Base-by-base conservation (phyloP, 2,797 vertebrate species). In the Phrynocephalus forsythii region DNA sequence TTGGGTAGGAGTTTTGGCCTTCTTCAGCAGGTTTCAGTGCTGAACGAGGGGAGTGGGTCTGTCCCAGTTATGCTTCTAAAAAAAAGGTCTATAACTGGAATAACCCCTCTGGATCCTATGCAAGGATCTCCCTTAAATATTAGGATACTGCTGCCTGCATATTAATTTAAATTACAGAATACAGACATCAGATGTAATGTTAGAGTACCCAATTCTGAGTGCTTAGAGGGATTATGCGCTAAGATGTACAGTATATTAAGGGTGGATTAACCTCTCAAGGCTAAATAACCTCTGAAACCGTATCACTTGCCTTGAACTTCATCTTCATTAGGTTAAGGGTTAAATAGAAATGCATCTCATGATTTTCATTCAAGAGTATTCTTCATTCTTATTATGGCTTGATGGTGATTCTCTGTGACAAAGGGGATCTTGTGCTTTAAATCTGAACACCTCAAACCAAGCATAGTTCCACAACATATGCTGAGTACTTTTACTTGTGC, bases 281-380 rank as follows among this genome's bases (percentile, higher is more conserved):
- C 28, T 7, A 30, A 50, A 30, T 79, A 85, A 68, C 22, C 75
- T n/a, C 52, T 85, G 75, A 79, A n/a, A 5, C 26, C 48, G 16
- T 85, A 76, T 79, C 63, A 50, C 20, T 18, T 78, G 28, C 75
- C n/a, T 85, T 85, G 60, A 63, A 84, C 71, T 66, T 24, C 56
- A 85, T 8, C 9, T 66, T 33, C 52, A 63, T 75, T 56, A 33
- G 3, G 3, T 30, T 83, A n/a, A 38, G 69, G 38, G 48, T 79
- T 30, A 77, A 50, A 67, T 30, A 85, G 44, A 50, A 84, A 84
- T 71, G 26, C 13, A 5, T 33, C 30, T 24, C 18, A 22, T 69
- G 66, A 24, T 1, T 20, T 52, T 68, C n/a, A 5, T 20, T 69
- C 20, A 66, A 13, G 60, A 11, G 5, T 69, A 79, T 18, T 63